Percentiles rank a stretch among this genome's conserved stretches.
These are phyloP conservation scores for Reticulitermes lucifugus DNA, from an alignment of 2,888 invertebrate species.

Conservation along the genomic window DNA sequence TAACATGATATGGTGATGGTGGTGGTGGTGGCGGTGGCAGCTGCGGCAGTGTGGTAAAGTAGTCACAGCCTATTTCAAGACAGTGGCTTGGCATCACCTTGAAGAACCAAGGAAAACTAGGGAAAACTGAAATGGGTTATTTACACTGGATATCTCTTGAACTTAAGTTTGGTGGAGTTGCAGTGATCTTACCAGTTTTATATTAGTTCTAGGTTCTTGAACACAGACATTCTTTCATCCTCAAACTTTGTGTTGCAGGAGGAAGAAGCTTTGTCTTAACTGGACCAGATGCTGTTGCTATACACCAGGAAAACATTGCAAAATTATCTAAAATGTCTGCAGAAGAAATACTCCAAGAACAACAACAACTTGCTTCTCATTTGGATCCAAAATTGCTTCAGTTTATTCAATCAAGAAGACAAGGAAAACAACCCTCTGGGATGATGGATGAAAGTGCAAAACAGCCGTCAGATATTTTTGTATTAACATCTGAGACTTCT, in stretches of 20 bases:
- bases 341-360: conserved; percentile 81
- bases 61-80: neutral
- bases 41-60: too few species aligned
- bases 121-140: too few species aligned
- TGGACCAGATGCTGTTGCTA: conserved; percentile 62
- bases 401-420: conserved; percentile 70
- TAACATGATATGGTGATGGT: neutral
- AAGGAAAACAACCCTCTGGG: conserved; percentile 58
- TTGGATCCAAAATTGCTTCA: conserved; percentile 76
- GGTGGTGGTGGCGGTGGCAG: too few species aligned
- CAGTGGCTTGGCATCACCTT: neutral
- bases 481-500: neutral
- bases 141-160: neutral
- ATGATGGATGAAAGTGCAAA: conserved; percentile 49
- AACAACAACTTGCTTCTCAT: conserved; percentile 72
- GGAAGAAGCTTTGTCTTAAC: conserved; percentile 56
- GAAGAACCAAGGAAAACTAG: neutral
- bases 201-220: neutral
- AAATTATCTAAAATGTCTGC: conserved; percentile 76
- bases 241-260: conserved; percentile 35
- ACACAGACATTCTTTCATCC: neutral
- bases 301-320: conserved; percentile 81
- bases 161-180: neutral
- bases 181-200: neutral
- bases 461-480: neutral